Evolutionary conservation across 1,140 invertebrate genomes (phyloP).

Genomic region (Pygmarrhopalites habei): DNA sequence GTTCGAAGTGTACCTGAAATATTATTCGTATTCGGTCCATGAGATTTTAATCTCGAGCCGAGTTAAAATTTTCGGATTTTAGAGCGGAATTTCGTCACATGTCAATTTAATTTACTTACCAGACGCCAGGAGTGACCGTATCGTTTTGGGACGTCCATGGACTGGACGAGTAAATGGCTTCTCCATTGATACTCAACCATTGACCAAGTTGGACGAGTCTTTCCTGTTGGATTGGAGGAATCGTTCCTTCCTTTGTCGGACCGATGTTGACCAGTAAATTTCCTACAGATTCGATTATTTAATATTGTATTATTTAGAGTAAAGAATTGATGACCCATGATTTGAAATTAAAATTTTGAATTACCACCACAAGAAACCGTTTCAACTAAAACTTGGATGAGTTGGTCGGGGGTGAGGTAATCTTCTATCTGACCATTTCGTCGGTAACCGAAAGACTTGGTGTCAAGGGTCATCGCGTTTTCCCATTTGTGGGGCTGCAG

Average conservation of each 20-base stretch:
- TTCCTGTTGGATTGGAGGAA: conserved; percentile 55
- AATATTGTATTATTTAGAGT: conserved; percentile 44
- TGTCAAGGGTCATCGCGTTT: too few relatives aligned
- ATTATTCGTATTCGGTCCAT: neutral
- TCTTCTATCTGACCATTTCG: too few relatives aligned
- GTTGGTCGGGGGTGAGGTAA: conserved; percentile 50
- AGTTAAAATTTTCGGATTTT: neutral
- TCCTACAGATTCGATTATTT: conserved; percentile 43
- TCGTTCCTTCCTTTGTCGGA: conserved; percentile 51
- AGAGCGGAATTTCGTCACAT: conserved; percentile 35
- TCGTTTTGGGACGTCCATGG: conserved; percentile 50
- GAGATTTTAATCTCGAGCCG: neutral
- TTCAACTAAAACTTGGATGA: too few relatives aligned
- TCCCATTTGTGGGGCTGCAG: conserved; percentile 45
- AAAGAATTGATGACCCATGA: conserved; percentile 48
- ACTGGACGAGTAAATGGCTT: conserved; percentile 50
- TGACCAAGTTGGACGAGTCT: conserved; percentile 49
- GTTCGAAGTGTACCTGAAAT: conserved; percentile 19
- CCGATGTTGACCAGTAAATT: conserved; percentile 54
- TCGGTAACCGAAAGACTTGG: too few relatives aligned
- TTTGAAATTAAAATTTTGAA: conserved; percentile 43
- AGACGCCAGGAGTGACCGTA: conserved; percentile 45
- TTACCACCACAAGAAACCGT: conserved; percentile 46
- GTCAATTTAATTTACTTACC: conserved; percentile 21
- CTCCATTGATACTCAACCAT: conserved; percentile 53